phyloP scores from a whole-genome alignment of 2,113 vertebrate genomes.

The Sterrhoptilus dennistouni region DNA sequence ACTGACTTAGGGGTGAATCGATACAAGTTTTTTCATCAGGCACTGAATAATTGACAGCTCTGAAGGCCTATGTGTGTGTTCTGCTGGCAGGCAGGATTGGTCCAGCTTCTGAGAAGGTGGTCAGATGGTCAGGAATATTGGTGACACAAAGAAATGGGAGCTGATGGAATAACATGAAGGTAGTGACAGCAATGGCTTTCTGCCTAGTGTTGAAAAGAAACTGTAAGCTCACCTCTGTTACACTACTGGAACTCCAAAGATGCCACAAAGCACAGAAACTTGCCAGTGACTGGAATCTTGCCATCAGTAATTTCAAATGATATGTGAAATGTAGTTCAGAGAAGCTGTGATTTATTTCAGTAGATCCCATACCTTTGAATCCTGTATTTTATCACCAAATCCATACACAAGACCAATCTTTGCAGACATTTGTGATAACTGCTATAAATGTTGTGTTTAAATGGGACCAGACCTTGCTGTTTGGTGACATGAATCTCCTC shows the following conservation, averaged over 20 bases:
- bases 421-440: neutral
- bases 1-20: neutral
- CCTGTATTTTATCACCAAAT: neutral
- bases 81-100: neutral
- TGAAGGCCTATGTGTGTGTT: neutral
- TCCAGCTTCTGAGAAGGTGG: neutral
- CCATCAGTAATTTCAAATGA: neutral
- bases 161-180: neutral
- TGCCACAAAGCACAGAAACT: neutral
- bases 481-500: neutral
- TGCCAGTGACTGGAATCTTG: neutral
- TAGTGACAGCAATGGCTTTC: neutral
- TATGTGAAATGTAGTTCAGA: neutral
- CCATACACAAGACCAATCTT: neutral
- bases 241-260: neutral
- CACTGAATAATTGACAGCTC: neutral
- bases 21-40: neutral
- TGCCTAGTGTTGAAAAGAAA: neutral
- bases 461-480: neutral
- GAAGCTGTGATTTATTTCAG: neutral
- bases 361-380: neutral
- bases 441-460: neutral
- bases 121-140: neutral
- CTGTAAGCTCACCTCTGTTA: neutral
- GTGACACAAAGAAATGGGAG: neutral